A percentile compares a stretch with the other conserved stretches of the same genome.
Conservation (phyloP, 2,888 invertebrate genomes). For the Melolontha melolontha region DNA sequence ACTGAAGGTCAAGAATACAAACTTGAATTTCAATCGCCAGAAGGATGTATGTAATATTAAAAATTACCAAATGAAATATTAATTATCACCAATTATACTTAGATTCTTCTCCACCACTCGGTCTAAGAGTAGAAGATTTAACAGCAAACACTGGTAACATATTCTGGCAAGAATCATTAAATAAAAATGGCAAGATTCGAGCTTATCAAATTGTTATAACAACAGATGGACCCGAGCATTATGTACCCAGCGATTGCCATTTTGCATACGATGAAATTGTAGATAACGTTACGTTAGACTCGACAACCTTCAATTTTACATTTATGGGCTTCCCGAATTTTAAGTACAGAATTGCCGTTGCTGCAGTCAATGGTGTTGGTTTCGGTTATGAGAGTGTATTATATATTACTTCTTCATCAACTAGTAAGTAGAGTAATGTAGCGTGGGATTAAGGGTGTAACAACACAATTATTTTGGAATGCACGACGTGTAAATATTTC, state of each 20-base stretch:
- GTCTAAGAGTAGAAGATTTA: not conserved
- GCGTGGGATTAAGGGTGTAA: too few relatives aligned
- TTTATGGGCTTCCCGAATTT: slow-evolving; percentile 34
- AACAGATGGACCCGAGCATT: slow-evolving; percentile 31
- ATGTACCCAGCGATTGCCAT: slow-evolving; percentile 39
- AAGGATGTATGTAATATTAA: slow-evolving; percentile 25
- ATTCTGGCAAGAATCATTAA: not conserved
- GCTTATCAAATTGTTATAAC: slow-evolving; percentile 39
- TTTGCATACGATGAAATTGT: not conserved
- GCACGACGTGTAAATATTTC: too few relatives aligned
- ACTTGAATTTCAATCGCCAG: too few relatives aligned
- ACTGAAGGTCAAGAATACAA: too few relatives aligned
- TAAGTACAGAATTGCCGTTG: slow-evolving; percentile 35
- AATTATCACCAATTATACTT: not conserved
- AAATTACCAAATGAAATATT: not conserved
- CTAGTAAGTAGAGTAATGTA: not conserved
- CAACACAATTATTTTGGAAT: too few relatives aligned
- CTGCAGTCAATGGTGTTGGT: slow-evolving; percentile 41
- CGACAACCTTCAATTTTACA: slow-evolving; percentile 35
- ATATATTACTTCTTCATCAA: not conserved
- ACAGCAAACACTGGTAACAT: not conserved
- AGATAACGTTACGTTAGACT: not conserved
- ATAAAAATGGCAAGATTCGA: slow-evolving; percentile 42
- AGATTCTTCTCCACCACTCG: slow-evolving; percentile 15
- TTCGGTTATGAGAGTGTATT: slow-evolving; percentile 15